Evolutionary conservation across 2,888 invertebrate species (phyloP).

Genomic region (Limnephilus lunatus): DNA sequence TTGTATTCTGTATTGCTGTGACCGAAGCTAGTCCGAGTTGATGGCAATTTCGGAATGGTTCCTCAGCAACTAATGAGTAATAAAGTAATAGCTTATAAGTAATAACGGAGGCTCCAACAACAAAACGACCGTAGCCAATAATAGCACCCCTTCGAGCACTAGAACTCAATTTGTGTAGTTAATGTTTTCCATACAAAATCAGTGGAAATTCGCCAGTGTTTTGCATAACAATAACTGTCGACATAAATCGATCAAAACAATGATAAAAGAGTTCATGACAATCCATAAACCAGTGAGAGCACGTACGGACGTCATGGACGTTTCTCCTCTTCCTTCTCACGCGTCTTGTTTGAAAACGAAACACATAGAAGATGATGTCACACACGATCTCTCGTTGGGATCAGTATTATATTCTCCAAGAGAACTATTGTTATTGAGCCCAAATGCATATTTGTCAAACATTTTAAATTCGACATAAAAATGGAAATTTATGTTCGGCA

Average conservation of each 20-base stretch:
- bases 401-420: not conserved
- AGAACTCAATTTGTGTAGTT: not conserved
- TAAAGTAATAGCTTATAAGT: not conserved
- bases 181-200: not conserved
- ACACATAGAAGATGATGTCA: too few relatives aligned
- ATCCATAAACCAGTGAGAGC: not conserved
- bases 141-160: not conserved
- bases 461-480: not conserved
- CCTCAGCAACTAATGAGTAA: not conserved
- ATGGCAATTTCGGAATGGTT: not conserved
- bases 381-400: too few relatives aligned
- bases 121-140: not conserved
- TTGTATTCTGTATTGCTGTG: not conserved
- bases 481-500: too few relatives aligned
- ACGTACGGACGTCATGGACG: too few relatives aligned
- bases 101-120: not conserved
- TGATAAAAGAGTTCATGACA: not conserved
- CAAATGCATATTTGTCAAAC: not conserved
- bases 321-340: too few relatives aligned
- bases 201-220: not conserved
- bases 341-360: too few relatives aligned
- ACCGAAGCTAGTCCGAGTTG: not conserved
- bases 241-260: not conserved
- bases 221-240: not conserved
- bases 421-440: not conserved